phyloP scores from a whole-genome alignment of 2,888 invertebrate species.

The Cerastis rubricosa region DNA sequence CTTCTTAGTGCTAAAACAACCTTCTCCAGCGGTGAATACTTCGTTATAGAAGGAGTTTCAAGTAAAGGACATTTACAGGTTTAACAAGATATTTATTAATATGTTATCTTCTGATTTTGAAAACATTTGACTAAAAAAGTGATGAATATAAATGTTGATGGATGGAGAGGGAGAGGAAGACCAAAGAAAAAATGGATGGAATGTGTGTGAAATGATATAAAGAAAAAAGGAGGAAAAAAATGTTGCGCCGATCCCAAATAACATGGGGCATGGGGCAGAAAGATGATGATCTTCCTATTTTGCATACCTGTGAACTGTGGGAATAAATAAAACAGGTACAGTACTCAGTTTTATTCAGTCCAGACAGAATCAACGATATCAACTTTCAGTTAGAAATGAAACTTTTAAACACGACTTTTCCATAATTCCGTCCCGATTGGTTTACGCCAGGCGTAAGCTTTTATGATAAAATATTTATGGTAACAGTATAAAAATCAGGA shows the following conservation, averaged over 20 bases:
- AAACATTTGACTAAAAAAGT: background rate
- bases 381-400: slow-evolving; percentile 7
- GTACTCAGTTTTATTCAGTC: background rate
- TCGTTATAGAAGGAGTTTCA: background rate
- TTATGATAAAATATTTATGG: slow-evolving; percentile 37
- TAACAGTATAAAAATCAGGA: slow-evolving; percentile 30
- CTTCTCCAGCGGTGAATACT: background rate
- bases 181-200: too few relatives aligned
- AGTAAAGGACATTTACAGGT: background rate
- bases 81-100: background rate
- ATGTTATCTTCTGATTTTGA: background rate
- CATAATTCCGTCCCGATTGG: slow-evolving; percentile 22
- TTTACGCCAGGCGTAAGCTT: background rate
- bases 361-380: slow-evolving; percentile 1
- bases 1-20: background rate
- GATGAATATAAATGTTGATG: too few relatives aligned
- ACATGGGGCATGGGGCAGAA: too few relatives aligned
- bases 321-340: background rate
- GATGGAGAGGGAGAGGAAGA: too few relatives aligned
- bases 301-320: background rate
- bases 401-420: slow-evolving; percentile 27
- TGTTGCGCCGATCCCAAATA: too few relatives aligned
- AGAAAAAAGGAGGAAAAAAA: too few relatives aligned
- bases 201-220: too few relatives aligned
- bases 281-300: too few relatives aligned